Evolutionary conservation across 92 coral and sea anemone species (phyloP).

Genomic region (Epizoanthus ramosus): DNA sequence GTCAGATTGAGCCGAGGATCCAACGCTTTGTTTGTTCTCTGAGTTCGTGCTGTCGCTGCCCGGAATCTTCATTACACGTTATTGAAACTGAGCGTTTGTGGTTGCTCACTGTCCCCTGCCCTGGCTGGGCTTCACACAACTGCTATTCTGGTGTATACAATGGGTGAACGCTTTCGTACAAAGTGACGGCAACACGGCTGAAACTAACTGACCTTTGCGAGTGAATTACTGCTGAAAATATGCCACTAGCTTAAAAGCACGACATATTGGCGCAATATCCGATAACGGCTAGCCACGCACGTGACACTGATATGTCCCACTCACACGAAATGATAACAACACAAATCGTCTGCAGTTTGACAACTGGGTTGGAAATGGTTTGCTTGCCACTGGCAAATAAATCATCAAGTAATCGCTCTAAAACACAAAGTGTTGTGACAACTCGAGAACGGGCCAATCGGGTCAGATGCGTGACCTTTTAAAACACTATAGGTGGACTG

Average conservation of each 20-base stretch:
- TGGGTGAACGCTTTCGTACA: not conserved
- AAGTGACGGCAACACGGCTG: not conserved
- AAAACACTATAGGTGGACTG: no score
- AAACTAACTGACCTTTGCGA: not conserved
- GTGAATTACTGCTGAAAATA: not conserved
- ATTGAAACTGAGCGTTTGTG: no score
- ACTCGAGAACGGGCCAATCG: no score
- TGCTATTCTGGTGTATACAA: not conserved
- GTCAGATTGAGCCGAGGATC: slow-evolving; percentile 6
- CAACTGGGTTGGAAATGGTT: no score
- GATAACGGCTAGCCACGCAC: slow-evolving; percentile 9
- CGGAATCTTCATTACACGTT: slow-evolving; percentile 13
- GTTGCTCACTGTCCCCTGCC: not conserved
- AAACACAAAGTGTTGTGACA: no score
- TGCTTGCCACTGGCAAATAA: no score
- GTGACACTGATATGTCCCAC: no score
- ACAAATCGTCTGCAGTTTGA: no score
- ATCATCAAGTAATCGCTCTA: no score
- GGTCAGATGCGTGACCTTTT: no score
- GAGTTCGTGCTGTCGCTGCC: slow-evolving; percentile 4
- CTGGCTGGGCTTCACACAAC: not conserved
- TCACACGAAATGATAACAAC: no score
- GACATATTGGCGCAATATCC: slow-evolving; percentile 30
- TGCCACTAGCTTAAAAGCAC: slow-evolving; percentile 23
- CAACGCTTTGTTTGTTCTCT: not conserved